Base-by-base conservation (phyloP, 2,113 vertebrate genomes). In the Mugil cephalus region DNA sequence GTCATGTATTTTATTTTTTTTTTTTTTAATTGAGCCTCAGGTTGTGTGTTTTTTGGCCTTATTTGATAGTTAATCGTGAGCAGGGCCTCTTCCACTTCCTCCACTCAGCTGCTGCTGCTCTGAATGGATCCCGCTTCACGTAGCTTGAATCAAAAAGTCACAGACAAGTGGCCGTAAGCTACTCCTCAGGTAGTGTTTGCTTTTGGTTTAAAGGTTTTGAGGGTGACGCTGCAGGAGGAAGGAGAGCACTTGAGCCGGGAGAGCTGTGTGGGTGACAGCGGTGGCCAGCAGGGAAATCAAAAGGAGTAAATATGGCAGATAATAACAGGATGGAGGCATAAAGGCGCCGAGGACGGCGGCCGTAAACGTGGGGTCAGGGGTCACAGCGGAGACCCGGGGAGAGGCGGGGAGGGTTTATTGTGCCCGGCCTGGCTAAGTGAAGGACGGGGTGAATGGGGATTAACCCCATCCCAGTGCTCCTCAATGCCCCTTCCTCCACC, bases 301-400 rank as follows among this genome's bases (percentile, higher is more conserved):
- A 88, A 87, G 90, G 88, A 90, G 90, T 90, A 91, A 93, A 93
- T 93, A 89, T 92, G 85, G 84, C 63, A 91, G 91, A 92, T 93
- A 93, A 93, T 91, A 92, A 91, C 87, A 80, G 76, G 69, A 74
- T 51, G 84, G 79, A 72, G 71, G 76, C 75, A 90, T 88, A 90
- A 90, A 88, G 84, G 80, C 84, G 58, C 48, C 38, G 14, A 69
- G 79, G 86, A 87, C 67, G 59, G 90, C 65, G 14, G 71, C 82
- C 34, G 47, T 92, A 92, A 93, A 88, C 18, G 84, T 69, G 60
- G 79, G 85, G 89, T 91, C 88, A 91, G 59, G 85, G 90, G 93
- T 94, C 90, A 77, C 60, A 24, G 64, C 72, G 79, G 88, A 74
- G 82, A 90, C 24, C 42, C 74, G 43, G 84, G 76, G 76, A 84